Percentiles rank a stretch among this genome's conserved stretches.
These are phyloP conservation scores for Poeciliopsis turneri DNA, from an alignment of 2,797 vertebrate genomes.

Conservation along the genomic window DNA sequence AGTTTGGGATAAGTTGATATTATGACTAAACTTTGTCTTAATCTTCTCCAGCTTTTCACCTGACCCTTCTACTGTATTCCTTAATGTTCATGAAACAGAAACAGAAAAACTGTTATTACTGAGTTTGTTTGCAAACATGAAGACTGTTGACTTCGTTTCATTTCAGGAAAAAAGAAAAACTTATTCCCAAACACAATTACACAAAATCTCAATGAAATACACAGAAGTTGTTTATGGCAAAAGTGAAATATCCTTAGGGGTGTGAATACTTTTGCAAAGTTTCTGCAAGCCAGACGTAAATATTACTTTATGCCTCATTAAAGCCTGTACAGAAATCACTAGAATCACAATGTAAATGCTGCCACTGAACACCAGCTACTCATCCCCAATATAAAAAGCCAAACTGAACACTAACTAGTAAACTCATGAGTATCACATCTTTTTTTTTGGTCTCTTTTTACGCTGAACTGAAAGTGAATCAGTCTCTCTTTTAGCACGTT, in stretches of 20 bases:
- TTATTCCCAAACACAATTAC: not conserved
- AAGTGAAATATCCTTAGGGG: not conserved
- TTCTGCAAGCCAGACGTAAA: not conserved
- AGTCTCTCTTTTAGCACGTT: not conserved
- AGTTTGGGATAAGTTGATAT: not conserved
- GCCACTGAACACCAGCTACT: not conserved
- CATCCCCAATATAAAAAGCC: not conserved
- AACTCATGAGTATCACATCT: not conserved
- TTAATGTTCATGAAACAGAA: not conserved
- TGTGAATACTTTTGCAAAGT: not conserved
- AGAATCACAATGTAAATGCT: not conserved
- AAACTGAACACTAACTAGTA: not conserved
- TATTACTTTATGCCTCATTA: not conserved
- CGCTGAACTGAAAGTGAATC: not conserved
- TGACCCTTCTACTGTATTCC: not conserved
- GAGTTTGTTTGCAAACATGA: not conserved
- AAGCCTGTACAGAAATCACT: not conserved
- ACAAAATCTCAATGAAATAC: not conserved
- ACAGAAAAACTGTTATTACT: not conserved
- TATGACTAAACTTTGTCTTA: not conserved
- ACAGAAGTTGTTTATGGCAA: not conserved
- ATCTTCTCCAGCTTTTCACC: not conserved
- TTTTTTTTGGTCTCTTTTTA: not conserved
- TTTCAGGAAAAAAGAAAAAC: not conserved
- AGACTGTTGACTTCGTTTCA: not conserved